phyloP scores from a whole-genome alignment of 2,888 invertebrate species.

The Lasioglossum leucozonium region DNA sequence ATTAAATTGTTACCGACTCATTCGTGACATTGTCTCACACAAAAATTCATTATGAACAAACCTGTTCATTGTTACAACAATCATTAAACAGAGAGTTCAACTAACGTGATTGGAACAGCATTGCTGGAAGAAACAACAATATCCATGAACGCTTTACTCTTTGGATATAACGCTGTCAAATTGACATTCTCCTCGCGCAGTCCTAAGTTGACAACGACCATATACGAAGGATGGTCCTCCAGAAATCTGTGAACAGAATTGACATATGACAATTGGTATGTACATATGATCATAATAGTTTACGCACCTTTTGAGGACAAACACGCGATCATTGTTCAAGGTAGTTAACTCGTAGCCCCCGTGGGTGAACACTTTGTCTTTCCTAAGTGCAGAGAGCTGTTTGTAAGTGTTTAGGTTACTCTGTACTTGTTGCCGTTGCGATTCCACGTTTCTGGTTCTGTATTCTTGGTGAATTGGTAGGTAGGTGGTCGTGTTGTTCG shows the following conservation, averaged over 20 bases:
- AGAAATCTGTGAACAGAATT: constrained; percentile 66
- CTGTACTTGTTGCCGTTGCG: constrained; percentile 53
- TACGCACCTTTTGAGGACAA: constrained; percentile 75
- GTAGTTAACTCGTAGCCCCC: constrained; percentile 73
- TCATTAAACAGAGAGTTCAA: not conserved
- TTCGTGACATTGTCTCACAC: too few relatives aligned
- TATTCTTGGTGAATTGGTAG: constrained; percentile 74
- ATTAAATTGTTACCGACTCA: too few relatives aligned
- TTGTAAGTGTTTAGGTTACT: constrained; percentile 75
- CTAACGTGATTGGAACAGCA: constrained; percentile 62
- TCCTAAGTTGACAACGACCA: constrained; percentile 74
- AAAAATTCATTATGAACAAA: too few relatives aligned
- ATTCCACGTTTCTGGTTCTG: constrained; percentile 69
- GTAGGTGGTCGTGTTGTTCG: constrained; percentile 67
- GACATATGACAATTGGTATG: too few relatives aligned
- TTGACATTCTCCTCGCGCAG: constrained; percentile 65
- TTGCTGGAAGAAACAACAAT: constrained; percentile 72
- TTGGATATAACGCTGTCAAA: constrained; percentile 69
- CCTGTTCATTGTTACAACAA: not conserved
- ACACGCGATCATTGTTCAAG: constrained; percentile 70
- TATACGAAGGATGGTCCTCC: constrained; percentile 65
- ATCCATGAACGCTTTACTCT: constrained; percentile 65
- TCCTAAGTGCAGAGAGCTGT: constrained; percentile 69
- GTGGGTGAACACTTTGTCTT: constrained; percentile 70
- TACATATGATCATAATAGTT: too few relatives aligned